Evolutionary conservation across 2,113 vertebrate species (phyloP).

Genomic region (Eulacestoma nigropectus): DNA sequence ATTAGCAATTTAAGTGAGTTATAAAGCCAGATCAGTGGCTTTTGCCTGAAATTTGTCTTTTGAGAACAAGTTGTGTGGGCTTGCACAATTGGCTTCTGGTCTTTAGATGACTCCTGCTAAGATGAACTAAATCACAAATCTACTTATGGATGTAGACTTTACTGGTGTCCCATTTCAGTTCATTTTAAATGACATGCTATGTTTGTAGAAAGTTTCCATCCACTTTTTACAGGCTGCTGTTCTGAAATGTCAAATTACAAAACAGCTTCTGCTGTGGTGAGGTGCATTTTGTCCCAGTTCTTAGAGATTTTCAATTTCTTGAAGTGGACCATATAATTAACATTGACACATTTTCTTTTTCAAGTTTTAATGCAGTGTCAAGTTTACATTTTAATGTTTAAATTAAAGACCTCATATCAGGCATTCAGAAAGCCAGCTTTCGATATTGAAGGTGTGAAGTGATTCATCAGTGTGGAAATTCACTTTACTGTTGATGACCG

Average conservation of each 20-base stretch:
- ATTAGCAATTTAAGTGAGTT: conserved; percentile 28
- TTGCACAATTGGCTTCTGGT: conserved; percentile 23
- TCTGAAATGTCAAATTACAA: not conserved
- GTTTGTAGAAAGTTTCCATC: not conserved
- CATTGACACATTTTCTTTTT: not conserved
- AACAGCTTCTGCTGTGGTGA: not conserved
- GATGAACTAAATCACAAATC: not conserved
- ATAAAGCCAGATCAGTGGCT: not conserved
- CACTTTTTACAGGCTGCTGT: not conserved
- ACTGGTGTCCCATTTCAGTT: not conserved
- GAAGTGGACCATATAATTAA: not conserved
- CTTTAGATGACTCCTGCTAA: not conserved
- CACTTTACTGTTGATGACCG: not conserved
- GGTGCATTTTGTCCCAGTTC: not conserved
- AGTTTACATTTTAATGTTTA: not conserved
- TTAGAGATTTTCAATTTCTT: not conserved
- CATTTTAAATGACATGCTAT: not conserved
- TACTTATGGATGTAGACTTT: not conserved
- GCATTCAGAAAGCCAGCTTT: not conserved
- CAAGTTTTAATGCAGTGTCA: not conserved
- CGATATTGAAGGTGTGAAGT: not conserved
- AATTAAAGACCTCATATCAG: not conserved
- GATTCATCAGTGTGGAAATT: not conserved
- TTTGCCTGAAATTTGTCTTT: conserved; percentile 34
- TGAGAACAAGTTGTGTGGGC: conserved; percentile 35